Base-by-base conservation (phyloP, 1,140 invertebrate genomes). In the Druon quercuslanigerum region DNA sequence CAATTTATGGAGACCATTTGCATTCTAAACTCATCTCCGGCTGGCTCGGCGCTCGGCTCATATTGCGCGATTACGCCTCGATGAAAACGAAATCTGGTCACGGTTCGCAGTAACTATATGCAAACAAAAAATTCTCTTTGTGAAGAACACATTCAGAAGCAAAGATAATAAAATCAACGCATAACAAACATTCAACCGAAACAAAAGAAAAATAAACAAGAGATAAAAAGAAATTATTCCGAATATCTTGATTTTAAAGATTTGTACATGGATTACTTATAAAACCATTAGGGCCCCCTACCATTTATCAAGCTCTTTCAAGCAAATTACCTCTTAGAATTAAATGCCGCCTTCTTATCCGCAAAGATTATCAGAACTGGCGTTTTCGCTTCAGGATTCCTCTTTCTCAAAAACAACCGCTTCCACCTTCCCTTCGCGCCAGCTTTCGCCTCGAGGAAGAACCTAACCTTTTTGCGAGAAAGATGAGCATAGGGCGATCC, bases 1-100 rank as follows among this genome's bases (percentile, higher is more conserved):
- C 60, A 66, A 66, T 66, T 66, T 66, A 66, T 46, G 60, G 60
- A 66, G 60, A 66, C 40, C 60, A 66, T 66, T 66, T 66, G 60
- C 60, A 66, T 66, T 66, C 60, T 66, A 66, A 66, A 66, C 60
- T 66, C 60, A 66, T 66, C 60, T 7, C 60, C 33, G 57, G 33
- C 60, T 66, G 4, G 33, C 25, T 40, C 16, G 1, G 20, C 14
- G 20, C 20, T 8, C 40, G 9, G 40, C 40, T 33, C 40, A 66
- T 66, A 46, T 33, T 66, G 20, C 14, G 25, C 33, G 33, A 66
- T 66, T 66, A 66, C 60, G 40, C 60, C 60, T 66, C 60, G 25
- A 66, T 66, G 60, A 66, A 66, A 66, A 66, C 40, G 60, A 66
- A 66, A 66, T 66, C 60, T 66, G 33, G 60, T 60, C 57, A 60